Evolutionary conservation across 1,140 invertebrate species (phyloP).

Genomic region (Euwallacea similis): DNA sequence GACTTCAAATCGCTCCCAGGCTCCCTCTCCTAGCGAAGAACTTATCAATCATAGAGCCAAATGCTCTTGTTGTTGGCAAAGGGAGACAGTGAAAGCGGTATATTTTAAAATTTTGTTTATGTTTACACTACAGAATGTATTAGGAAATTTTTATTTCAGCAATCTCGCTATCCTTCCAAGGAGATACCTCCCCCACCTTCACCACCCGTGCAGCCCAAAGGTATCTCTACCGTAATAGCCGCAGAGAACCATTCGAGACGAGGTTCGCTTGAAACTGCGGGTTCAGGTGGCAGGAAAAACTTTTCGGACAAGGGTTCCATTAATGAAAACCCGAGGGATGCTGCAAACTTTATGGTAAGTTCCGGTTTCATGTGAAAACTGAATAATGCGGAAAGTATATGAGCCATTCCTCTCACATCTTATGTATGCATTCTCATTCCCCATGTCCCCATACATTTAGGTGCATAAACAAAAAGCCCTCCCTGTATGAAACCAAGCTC

Average conservation of each 20-base stretch:
- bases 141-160: slow-evolving; percentile 54
- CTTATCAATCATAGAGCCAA: slow-evolving; percentile 36
- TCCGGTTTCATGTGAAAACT: not conserved
- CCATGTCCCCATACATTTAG: not conserved
- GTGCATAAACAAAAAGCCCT: not conserved
- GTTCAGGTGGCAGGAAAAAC: slow-evolving; percentile 40
- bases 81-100: slow-evolving; percentile 49
- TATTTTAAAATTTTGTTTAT: not conserved
- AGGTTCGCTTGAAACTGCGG: slow-evolving; percentile 46
- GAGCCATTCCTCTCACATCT: no score
- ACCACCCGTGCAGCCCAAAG: slow-evolving; percentile 56
- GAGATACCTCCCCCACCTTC: slow-evolving; percentile 60
- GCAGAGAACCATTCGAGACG: slow-evolving; percentile 45
- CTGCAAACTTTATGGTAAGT: slow-evolving; percentile 40
- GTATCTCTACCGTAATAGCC: slow-evolving; percentile 20
- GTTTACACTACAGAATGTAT: not conserved
- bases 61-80: slow-evolving; percentile 52
- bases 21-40: not conserved
- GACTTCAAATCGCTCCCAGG: slow-evolving; percentile 36
- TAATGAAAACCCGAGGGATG: slow-evolving; percentile 36
- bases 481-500: not conserved
- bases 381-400: not conserved
- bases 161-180: slow-evolving; percentile 55
- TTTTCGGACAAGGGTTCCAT: slow-evolving; percentile 39
- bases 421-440: no score